Percentiles rank a stretch among this genome's conserved stretches.
These are phyloP conservation scores for Tenebrosternarchus preto DNA, from an alignment of 2,113 vertebrate species.

Conservation along the genomic window DNA sequence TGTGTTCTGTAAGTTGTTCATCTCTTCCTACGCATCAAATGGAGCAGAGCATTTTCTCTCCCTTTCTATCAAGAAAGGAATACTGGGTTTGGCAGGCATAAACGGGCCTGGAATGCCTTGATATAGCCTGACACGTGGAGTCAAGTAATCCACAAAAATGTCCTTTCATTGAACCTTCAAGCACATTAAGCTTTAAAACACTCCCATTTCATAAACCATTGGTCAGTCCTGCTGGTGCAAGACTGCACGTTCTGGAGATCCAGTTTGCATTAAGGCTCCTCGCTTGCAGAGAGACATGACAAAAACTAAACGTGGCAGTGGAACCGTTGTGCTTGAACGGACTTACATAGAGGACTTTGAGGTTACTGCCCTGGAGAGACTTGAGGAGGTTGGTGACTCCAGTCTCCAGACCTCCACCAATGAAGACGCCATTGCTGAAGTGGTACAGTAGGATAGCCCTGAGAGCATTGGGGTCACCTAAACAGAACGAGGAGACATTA, in stretches of 20 bases:
- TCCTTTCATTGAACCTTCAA: neutral
- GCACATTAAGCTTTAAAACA: slow-evolving; percentile 10
- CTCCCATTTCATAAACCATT: neutral
- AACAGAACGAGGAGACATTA: slow-evolving; percentile 17
- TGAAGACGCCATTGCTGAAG: slow-evolving; percentile 83
- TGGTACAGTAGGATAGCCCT: slow-evolving; percentile 92
- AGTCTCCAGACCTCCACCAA: slow-evolving; percentile 89
- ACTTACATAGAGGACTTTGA: slow-evolving; percentile 87
- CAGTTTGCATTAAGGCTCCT: neutral
- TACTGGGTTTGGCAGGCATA: neutral
- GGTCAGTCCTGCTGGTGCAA: neutral
- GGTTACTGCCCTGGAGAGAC: slow-evolving; percentile 87
- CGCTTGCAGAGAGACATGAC: neutral
- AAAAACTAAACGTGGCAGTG: neutral
- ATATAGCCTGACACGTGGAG: too few species aligned
- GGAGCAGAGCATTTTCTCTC: too few species aligned
- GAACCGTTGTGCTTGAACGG: neutral
- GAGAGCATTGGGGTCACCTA: slow-evolving; percentile 87
- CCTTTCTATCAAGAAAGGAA: neutral
- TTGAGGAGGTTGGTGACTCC: slow-evolving; percentile 93
- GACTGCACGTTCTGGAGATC: neutral
- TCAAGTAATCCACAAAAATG: neutral
- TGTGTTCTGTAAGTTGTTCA: neutral
- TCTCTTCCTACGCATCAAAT: neutral
- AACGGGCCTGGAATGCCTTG: slow-evolving; percentile 4